Percentiles rank a stretch among this genome's conserved stretches.
Evolutionary conservation across 2,797 vertebrate species (phyloP).

Genomic region (Varecia variegata): DNA sequence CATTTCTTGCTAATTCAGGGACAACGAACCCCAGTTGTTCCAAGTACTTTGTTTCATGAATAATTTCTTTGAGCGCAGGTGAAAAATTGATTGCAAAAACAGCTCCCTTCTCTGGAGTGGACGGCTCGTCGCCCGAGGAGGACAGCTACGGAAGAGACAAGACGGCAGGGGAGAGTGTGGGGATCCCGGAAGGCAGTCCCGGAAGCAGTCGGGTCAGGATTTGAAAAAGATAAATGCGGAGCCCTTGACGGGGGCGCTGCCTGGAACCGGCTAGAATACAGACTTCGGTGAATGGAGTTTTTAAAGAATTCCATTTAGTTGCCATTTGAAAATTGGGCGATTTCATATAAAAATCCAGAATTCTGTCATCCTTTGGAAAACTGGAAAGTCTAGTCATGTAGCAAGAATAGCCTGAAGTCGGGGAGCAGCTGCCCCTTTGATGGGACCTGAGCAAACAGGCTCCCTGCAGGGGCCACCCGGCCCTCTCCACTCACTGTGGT

Average conservation of each 20-base stretch:
- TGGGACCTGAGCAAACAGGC: not conserved
- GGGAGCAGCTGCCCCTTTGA: accelerated
- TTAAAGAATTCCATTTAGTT: not conserved
- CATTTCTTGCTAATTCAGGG: constrained; percentile 85
- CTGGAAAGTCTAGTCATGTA: accelerated
- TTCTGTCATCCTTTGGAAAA: not conserved
- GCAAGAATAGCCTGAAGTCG: not conserved
- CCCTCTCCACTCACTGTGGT: no score
- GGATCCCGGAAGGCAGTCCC: accelerated
- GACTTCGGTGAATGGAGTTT: not conserved
- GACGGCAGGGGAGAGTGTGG: accelerated
- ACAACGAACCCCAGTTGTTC: constrained; percentile 87
- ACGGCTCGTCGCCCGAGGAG: not conserved
- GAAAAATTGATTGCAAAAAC: constrained; percentile 90
- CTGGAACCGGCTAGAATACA: accelerated
- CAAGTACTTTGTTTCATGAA: constrained; percentile 90
- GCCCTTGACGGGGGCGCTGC: accelerated
- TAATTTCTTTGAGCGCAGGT: constrained; percentile 88
- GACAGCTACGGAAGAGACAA: not conserved
- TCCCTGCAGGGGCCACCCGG: accelerated
- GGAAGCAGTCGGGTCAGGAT: accelerated
- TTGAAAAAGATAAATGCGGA: accelerated
- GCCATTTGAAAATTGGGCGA: not conserved
- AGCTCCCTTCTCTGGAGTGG: constrained; percentile 44
- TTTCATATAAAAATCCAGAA: not conserved